Conservation (phyloP, 2,797 vertebrate genomes). For the Knipowitschia caucasica region DNA sequence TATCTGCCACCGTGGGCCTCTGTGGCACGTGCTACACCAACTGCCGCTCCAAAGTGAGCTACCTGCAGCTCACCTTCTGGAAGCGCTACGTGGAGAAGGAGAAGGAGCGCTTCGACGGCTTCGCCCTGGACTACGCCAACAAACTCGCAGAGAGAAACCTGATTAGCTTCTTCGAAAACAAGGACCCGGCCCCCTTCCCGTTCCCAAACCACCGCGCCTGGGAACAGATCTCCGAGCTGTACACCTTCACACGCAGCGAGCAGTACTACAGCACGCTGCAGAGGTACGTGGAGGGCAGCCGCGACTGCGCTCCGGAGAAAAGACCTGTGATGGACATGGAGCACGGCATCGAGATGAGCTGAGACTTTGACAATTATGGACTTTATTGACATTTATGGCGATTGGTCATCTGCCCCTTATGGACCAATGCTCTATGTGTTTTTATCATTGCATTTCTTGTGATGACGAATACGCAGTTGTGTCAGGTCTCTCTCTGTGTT, state of each 20-base stretch:
- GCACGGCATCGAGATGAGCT: constrained; percentile 42
- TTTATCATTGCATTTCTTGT: too few species aligned
- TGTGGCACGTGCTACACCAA: constrained; percentile 81
- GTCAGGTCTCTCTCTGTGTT: too few species aligned
- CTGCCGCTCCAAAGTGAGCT: constrained; percentile 89
- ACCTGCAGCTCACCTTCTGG: constrained; percentile 88
- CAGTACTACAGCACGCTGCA: constrained; percentile 90
- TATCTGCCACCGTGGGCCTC: constrained; percentile 70
- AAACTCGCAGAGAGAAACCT: constrained; percentile 87
- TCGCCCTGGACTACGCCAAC: constrained; percentile 77
- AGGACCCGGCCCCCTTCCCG: constrained; percentile 73
- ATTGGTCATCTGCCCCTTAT: too few species aligned
- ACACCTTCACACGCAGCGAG: constrained; percentile 75
- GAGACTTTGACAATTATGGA: too few species aligned
- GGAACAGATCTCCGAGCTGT: constrained; percentile 85
- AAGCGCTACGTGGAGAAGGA: constrained; percentile 84
- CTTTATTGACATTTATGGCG: too few species aligned
- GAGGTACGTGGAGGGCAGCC: constrained; percentile 78
- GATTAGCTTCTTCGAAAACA: constrained; percentile 88
- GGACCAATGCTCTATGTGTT: too few species aligned
- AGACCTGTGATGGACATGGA: constrained; percentile 61
- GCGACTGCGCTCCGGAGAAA: constrained; percentile 62
- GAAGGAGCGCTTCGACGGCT: constrained; percentile 80
- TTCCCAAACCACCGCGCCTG: constrained; percentile 86
- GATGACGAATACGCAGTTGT: too few species aligned